Evolutionary conservation across 2,113 vertebrate species (phyloP).

Genomic region (Progne subis): DNA sequence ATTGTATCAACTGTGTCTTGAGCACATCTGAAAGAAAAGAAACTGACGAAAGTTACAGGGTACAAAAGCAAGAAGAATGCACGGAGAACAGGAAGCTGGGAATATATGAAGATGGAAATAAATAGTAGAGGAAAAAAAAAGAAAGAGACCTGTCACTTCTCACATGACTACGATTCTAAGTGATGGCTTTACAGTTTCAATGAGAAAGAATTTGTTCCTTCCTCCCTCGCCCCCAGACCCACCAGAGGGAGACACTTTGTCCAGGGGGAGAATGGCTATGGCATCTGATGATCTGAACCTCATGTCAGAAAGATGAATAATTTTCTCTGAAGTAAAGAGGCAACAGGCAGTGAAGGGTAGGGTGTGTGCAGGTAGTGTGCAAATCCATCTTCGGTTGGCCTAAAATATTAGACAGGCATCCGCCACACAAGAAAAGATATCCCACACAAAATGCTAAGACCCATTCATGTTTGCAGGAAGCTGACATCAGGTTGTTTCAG

Average conservation of each 20-base stretch:
- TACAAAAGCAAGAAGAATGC: not conserved
- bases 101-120: not conserved
- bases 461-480: not conserved
- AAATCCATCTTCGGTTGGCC: not conserved
- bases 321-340: not conserved
- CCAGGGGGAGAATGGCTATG: not conserved
- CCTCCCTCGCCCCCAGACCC: fast-evolving
- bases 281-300: not conserved
- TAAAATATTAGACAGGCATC: not conserved
- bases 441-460: not conserved
- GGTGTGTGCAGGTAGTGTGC: fast-evolving
- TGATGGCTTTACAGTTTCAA: not conserved
- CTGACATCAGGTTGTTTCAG: not conserved
- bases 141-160: not conserved
- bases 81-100: not conserved
- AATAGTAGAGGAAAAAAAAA: not conserved
- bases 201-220: not conserved
- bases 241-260: not conserved
- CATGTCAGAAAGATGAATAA: not conserved
- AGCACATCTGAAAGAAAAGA: slow-evolving; percentile 27
- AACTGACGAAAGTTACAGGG: not conserved
- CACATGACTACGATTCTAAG: not conserved
- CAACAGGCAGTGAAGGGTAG: not conserved
- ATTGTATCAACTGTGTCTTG: slow-evolving; percentile 38
- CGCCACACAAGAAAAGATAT: fast-evolving